These are phyloP conservation scores for Pseudoatta argentina DNA, from an alignment of 1,140 invertebrate genomes.

Conservation along the genomic window DNA sequence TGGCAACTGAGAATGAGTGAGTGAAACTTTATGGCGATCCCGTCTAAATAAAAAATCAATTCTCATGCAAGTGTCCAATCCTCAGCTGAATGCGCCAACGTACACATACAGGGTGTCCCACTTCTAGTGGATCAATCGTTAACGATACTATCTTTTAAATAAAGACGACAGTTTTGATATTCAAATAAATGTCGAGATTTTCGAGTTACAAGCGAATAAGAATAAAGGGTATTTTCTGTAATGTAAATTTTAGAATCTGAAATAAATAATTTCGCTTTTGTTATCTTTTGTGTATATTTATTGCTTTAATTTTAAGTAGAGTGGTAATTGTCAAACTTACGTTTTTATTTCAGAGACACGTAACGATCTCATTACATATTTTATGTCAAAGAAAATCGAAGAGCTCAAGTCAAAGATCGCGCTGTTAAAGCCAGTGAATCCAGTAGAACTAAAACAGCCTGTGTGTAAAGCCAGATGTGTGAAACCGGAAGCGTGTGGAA, in stretches of 20 bases:
- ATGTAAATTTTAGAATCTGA: not conserved
- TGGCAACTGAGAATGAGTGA: constrained; percentile 37
- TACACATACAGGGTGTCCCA: constrained; percentile 23
- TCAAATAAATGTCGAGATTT: not conserved
- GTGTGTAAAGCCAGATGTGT: constrained; percentile 41
- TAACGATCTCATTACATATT: not conserved
- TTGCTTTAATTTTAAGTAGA: not conserved
- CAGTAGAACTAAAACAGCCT: constrained; percentile 29
- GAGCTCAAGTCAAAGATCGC: not conserved
- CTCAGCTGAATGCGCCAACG: constrained; percentile 32
- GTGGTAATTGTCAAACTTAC: not conserved
- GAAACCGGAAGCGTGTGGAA: constrained; percentile 49
- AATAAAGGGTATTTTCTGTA: not conserved
- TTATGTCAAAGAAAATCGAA: not conserved
- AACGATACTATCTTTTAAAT: not conserved
- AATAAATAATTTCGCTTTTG: not conserved
- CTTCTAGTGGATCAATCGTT: constrained; percentile 38
- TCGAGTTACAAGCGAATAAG: not conserved
- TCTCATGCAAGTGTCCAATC: constrained; percentile 46
- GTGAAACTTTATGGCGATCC: constrained; percentile 25
- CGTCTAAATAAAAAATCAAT: constrained; percentile 45
- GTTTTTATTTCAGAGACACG: not conserved
- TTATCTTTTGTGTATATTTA: not conserved
- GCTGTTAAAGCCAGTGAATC: constrained; percentile 6
- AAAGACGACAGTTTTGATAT: not conserved